Evolutionary conservation across 2,113 vertebrate species (phyloP), one percentile per base, ranked within the genome.

Genomic region (Ardeotis arabs): DNA sequence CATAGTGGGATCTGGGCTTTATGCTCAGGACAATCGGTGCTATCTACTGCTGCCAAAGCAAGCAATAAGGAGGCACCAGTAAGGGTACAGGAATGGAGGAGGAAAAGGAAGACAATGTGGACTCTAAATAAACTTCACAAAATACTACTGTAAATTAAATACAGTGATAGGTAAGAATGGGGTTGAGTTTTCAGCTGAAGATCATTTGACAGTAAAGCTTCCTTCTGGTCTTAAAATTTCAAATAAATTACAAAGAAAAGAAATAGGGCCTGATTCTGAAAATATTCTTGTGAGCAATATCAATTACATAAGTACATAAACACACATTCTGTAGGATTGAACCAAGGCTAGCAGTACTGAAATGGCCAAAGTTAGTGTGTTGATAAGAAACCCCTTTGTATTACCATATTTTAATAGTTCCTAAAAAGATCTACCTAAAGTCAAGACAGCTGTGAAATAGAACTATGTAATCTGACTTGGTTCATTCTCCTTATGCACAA

Each of bases 1-100:
- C 25, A 13, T 7, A 59, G 11, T 29, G 58, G 14, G 19, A 4
- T 11, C 27, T 59, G 58, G 33, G 21, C 9, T 16, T 45, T 33
- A 16, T 29, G 14, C 2, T 45, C 41, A 25, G 56, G 35, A 9
- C 20, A 62, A 44, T 31, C 0, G 0, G 10, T 27, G n/a, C 14
- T 35, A 8, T 37, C 79, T 41, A 2, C 9, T 41, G 28, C 44
- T 74, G 41, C 29, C 23, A 59, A 53, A 66, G 10, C n/a, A 73
- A 52, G n/a, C 2, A 27, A 16, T 4, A 44, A 87, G 29, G n/a
- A 50, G 44, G 19, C 14, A 68, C 4, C n/a, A 22, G 8, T 9
- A 29, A 50, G 8, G 72, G 9, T 41, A 35, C 58, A 64, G 44
- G 28, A 49, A 80, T 0, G 9, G 4, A 2, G 9, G 8, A 78